A percentile compares a stretch with the other conserved stretches of the same genome.
These are phyloP conservation scores for Mormyrus hasselquistii DNA, from an alignment of 2,797 vertebrate species.

Conservation along the genomic window DNA sequence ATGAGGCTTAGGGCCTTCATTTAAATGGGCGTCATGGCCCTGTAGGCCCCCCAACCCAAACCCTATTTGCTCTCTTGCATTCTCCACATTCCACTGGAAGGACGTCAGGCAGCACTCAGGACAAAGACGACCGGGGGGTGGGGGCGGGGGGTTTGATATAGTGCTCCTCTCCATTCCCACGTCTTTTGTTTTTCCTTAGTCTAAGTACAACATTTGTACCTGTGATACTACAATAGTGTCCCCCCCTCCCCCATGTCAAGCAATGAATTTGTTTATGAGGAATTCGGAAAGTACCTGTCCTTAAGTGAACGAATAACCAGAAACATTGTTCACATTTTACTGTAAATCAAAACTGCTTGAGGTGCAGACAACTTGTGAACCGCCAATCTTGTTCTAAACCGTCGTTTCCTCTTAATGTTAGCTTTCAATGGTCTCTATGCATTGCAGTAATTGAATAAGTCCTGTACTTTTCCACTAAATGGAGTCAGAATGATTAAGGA, in stretches of 20 bases:
- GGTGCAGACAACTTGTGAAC: not conserved
- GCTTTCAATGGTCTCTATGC: not conserved
- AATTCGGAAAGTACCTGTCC: not conserved
- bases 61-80: conserved; percentile 37
- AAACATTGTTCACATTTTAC: not conserved
- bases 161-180: not conserved
- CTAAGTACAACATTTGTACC: not conserved
- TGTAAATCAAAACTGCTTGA: not conserved
- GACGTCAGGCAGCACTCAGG: conserved; percentile 35
- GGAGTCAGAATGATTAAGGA: not conserved
- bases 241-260: not conserved
- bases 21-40: not conserved
- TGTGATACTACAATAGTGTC: not conserved
- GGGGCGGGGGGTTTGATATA: not conserved
- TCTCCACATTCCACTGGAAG: conserved; percentile 39
- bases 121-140: conserved; percentile 19
- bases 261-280: not conserved
- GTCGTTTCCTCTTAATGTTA: not conserved
- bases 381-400: not conserved
- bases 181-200: not conserved
- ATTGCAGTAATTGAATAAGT: conserved; percentile 4
- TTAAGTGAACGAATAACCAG: not conserved
- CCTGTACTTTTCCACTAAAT: conserved; percentile 7
- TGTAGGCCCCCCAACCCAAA: not conserved
- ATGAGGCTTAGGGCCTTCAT: not conserved